Evolutionary conservation across 1,140 invertebrate species (phyloP).

Genomic region (Drosophila serrata): DNA sequence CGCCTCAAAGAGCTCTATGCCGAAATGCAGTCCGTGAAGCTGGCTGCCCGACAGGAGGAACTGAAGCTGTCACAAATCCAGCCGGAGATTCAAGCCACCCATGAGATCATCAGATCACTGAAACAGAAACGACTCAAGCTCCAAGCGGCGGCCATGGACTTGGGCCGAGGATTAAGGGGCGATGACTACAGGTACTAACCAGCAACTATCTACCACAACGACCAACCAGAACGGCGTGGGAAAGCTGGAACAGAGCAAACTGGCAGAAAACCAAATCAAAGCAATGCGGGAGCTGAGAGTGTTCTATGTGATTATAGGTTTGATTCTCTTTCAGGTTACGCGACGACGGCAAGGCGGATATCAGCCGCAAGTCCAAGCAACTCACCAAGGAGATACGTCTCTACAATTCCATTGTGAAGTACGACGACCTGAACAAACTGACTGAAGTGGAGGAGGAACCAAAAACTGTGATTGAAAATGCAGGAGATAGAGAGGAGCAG

Average conservation of each 20-base stretch:
- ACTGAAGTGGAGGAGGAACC: slow-evolving; percentile 7
- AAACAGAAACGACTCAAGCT: slow-evolving; percentile 75
- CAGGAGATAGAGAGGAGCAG: not conserved
- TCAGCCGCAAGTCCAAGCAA: slow-evolving; percentile 42
- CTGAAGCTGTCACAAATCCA: slow-evolving; percentile 65
- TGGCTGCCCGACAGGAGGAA: slow-evolving; percentile 62
- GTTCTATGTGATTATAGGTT: slow-evolving; percentile 24
- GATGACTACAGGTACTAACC: slow-evolving; percentile 77
- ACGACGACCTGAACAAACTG: slow-evolving; percentile 45
- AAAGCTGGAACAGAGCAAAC: slow-evolving; percentile 40
- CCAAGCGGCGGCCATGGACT: slow-evolving; percentile 62
- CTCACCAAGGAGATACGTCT: slow-evolving; percentile 64
- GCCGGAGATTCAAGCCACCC: slow-evolving; percentile 72
- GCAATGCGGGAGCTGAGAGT: slow-evolving; percentile 8
- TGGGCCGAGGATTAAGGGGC: slow-evolving; percentile 72
- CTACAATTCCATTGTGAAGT: slow-evolving; percentile 66
- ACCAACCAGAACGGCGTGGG: slow-evolving; percentile 53
- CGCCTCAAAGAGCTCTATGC: slow-evolving; percentile 64
- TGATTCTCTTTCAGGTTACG: slow-evolving; percentile 61
- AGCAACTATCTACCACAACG: slow-evolving; percentile 45
- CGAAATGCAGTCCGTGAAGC: slow-evolving; percentile 69
- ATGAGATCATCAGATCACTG: slow-evolving; percentile 74
- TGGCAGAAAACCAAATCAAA: slow-evolving; percentile 21
- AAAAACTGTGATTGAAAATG: slow-evolving; percentile 23
- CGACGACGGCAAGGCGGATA: slow-evolving; percentile 54